Conservation (phyloP, 2,113 vertebrate genomes). For the Corythoichthys intestinalis region DNA sequence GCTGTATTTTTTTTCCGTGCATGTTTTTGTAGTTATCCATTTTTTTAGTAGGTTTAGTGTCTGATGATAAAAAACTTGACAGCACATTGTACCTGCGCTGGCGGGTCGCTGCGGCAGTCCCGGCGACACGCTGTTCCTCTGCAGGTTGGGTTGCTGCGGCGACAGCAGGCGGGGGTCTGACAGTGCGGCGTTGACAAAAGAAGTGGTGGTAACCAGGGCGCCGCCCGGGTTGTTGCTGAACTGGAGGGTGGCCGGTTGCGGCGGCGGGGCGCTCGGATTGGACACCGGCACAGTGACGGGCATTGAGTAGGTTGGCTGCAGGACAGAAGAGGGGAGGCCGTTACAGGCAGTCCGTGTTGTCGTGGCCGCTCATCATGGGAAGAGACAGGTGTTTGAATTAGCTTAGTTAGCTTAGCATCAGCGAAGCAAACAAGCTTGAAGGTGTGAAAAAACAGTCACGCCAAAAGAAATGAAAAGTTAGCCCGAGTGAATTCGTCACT, state of each 20-base stretch:
- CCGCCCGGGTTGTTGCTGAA: slow-evolving; percentile 87
- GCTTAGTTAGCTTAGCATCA: slow-evolving; percentile 21
- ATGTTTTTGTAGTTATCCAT: too few relatives aligned
- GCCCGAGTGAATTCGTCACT: neutral
- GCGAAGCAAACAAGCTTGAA: slow-evolving; percentile 35
- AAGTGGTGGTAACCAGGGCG: slow-evolving; percentile 85
- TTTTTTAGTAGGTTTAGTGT: too few relatives aligned
- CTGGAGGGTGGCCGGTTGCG: slow-evolving; percentile 69
- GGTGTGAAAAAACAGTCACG: slow-evolving; percentile 13
- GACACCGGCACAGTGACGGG: slow-evolving; percentile 93
- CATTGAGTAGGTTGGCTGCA: slow-evolving; percentile 92
- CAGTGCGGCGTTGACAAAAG: slow-evolving; percentile 87
- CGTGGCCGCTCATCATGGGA: neutral
- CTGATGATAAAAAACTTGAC: too few relatives aligned
- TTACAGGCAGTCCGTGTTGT: slow-evolving; percentile 25
- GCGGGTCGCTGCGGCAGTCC: slow-evolving; percentile 92
- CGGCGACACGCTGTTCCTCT: slow-evolving; percentile 89
- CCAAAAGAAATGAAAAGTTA: slow-evolving; percentile 3
- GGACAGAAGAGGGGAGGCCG: slow-evolving; percentile 64
- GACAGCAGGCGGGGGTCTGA: slow-evolving; percentile 91
- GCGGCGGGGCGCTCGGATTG: slow-evolving; percentile 78
- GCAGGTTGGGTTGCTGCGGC: slow-evolving; percentile 84
- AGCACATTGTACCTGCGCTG: slow-evolving; percentile 80
- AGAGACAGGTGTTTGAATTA: slow-evolving; percentile 27
- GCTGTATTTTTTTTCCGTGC: too few relatives aligned